Percentiles rank a stretch among this genome's conserved stretches.
Evolutionary conservation across 2,888 invertebrate genomes (phyloP).

Genomic region (Xestoiulus laeticollis): DNA sequence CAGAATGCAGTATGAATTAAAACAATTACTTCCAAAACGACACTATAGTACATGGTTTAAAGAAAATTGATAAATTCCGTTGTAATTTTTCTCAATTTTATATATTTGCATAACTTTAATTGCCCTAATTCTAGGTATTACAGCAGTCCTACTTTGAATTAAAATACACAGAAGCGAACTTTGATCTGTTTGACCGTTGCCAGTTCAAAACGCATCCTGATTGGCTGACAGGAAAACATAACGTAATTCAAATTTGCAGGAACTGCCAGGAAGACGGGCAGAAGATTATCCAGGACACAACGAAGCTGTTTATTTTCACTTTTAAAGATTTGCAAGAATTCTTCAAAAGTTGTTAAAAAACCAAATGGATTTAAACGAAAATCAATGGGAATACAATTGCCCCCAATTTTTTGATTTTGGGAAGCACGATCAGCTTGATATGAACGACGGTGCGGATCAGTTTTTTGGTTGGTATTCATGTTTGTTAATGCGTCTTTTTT

Average conservation of each 20-base stretch:
- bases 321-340: too few species aligned
- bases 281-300: too few species aligned
- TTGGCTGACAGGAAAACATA: background rate
- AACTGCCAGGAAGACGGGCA: background rate
- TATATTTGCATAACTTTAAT: too few species aligned
- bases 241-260: background rate
- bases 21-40: background rate
- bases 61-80: background rate
- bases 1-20: background rate
- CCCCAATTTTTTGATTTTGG: conserved; percentile 43
- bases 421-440: background rate
- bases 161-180: too few species aligned
- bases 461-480: conserved; percentile 46
- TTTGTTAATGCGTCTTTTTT: background rate
- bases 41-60: too few species aligned
- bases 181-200: background rate
- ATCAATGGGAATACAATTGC: conserved; percentile 37
- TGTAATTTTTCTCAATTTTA: too few species aligned
- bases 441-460: conserved; percentile 30
- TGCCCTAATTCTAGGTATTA: too few species aligned
- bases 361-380: background rate
- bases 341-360: too few species aligned
- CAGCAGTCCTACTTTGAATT: too few species aligned
- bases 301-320: too few species aligned
- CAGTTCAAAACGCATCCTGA: background rate